phyloP scores from a whole-genome alignment of 2,797 vertebrate genomes.

The Phoxinus dragarum region DNA sequence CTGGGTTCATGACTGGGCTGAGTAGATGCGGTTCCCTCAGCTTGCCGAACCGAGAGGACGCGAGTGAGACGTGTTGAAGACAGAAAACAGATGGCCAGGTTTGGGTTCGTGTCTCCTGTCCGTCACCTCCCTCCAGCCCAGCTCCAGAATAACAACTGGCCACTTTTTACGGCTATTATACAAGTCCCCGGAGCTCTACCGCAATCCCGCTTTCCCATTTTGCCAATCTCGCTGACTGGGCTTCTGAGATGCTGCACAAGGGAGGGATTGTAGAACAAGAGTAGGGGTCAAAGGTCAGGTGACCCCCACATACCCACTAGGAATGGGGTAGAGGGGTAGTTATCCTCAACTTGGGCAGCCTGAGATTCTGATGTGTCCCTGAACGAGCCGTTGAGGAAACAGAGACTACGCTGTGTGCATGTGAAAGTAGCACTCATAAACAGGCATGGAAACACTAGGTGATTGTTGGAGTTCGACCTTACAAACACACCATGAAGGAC shows the following conservation, averaged over 20 bases:
- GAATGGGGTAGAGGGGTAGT: conserved; percentile 15
- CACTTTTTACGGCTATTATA: conserved; percentile 35
- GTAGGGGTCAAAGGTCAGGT: conserved; percentile 29
- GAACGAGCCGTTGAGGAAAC: conserved; percentile 34
- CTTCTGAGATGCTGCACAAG: conserved; percentile 30
- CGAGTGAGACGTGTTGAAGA: not conserved
- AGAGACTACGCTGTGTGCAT: conserved; percentile 49
- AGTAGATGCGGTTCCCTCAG: conserved; percentile 19
- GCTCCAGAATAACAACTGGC: conserved; percentile 46
- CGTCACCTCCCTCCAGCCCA: conserved; percentile 43
- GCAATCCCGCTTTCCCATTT: not conserved
- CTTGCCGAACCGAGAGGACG: conserved; percentile 1
- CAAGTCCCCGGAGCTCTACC: conserved; percentile 20
- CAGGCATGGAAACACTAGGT: conserved; percentile 36
- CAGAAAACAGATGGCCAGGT: conserved; percentile 54
- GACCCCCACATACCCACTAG: conserved; percentile 38
- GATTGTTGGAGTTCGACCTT: conserved; percentile 40
- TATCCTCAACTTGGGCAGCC: not conserved
- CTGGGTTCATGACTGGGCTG: conserved; percentile 48
- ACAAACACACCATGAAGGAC: conserved; percentile 37
- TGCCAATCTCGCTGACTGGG: conserved; percentile 9
- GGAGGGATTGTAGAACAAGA: conserved; percentile 40
- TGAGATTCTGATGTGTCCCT: conserved; percentile 14
- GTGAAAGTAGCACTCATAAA: conserved; percentile 54
- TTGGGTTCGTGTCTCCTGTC: conserved; percentile 37